Evolutionary conservation across 2,888 invertebrate species (phyloP), one percentile per base, ranked within the genome.

Genomic region (Agrotis puta): DNA sequence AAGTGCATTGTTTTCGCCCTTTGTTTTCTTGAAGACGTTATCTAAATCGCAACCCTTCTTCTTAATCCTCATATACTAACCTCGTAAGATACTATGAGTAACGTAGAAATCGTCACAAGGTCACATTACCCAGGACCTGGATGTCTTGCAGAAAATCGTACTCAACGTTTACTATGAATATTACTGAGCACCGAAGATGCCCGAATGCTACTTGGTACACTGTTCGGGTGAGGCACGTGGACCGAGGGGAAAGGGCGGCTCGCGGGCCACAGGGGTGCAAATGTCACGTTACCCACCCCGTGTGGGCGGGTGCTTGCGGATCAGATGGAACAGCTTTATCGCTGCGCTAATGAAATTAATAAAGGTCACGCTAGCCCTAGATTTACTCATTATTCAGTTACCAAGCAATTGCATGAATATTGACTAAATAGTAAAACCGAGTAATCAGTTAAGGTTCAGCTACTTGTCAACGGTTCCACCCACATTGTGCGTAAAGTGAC

Each of bases 231-330:
- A 79, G 89, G 88, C 88, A 89, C 89, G 88, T 88, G 88, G 89
- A 86, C 69, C 61, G 80, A 48, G 74, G 80, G 81, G 77, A 63
- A 14, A 48, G 64, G 64, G 74, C 22, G 69, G 78, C 74, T 79
- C 77, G 79, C 73, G 74, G 79, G 77, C 58, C 57, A 65, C 53
- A 68, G 85, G 85, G 86, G 84, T 87, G 87, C 85, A 92, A 92
- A 92, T 92, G 92, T 92, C 92, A 92, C 88, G 87, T 86, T 90
- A 84, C 85, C 88, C 88, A 85, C 90, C 89, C 90, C 81, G 81
- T 74, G 88, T 87, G 86, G 89, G 89, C 89, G 89, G 56, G 56
- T 84, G 74, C 82, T 82, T 72, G 83, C 77, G 77, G 77, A 81
- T 86, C 83, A 76, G 85, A 83, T 84, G 82, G 81, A 83, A 83